Percentiles rank a stretch among this genome's conserved stretches.
Evolutionary conservation across 2,113 vertebrate genomes (phyloP).

Genomic region (Oenanthe oenanthe): DNA sequence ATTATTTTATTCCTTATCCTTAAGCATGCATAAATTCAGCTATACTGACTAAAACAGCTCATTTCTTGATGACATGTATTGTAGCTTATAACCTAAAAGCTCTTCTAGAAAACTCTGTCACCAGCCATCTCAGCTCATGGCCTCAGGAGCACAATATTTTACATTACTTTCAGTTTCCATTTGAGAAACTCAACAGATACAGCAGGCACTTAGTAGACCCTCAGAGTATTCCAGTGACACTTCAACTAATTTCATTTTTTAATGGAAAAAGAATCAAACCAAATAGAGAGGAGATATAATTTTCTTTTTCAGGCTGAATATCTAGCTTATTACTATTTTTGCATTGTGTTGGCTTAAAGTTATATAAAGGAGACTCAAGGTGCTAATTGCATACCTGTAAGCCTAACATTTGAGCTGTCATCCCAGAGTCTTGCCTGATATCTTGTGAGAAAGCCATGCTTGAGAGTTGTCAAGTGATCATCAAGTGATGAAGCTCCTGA

Average conservation of each 20-base stretch:
- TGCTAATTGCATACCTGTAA: neutral
- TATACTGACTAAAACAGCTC: neutral
- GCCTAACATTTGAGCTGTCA: neutral
- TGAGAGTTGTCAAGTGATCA: neutral
- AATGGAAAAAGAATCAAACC: neutral
- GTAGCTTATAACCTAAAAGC: neutral
- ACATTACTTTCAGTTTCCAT: neutral
- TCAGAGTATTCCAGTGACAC: neutral
- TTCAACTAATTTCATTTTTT: neutral
- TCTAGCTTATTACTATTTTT: neutral
- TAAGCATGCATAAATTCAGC: neutral
- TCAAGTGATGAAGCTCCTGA: neutral
- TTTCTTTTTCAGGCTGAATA: neutral
- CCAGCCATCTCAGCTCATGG: neutral
- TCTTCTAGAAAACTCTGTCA: neutral
- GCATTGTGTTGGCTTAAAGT: neutral
- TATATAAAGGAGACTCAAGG: neutral
- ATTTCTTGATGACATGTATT: neutral
- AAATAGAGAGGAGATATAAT: neutral
- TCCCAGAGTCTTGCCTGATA: neutral
- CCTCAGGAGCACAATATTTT: neutral
- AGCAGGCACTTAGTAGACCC: neutral
- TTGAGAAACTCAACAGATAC: neutral
- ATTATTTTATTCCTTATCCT: neutral
- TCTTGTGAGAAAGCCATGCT: neutral